Evolutionary conservation across 1,140 invertebrate species (phyloP).

Genomic region (Drosophila sp.): DNA sequence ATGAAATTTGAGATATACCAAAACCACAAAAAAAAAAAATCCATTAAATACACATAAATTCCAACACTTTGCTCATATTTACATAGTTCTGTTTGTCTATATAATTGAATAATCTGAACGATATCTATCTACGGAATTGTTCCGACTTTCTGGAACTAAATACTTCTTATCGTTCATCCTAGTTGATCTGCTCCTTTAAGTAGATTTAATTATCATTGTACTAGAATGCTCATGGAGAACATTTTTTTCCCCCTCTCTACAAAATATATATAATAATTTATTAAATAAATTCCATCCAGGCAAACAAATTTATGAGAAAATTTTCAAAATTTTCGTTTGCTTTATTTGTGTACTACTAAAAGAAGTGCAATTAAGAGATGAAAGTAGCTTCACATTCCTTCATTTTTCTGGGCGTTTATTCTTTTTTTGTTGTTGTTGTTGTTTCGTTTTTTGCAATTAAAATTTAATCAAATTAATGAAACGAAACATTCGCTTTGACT

Average conservation of each 20-base stretch:
- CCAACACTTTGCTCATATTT: not conserved
- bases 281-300: not conserved
- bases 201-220: too few species aligned
- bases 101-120: conserved; percentile 14
- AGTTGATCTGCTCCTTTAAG: too few species aligned
- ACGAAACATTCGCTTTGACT: conserved; percentile 24
- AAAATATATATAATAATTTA: too few species aligned
- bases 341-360: too few species aligned
- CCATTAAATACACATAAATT: not conserved
- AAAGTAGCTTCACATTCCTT: conserved; percentile 32
- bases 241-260: too few species aligned
- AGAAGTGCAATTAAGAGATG: conserved; percentile 38
- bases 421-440: not conserved
- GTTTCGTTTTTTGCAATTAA: conserved; percentile 65
- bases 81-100: conserved; percentile 29
- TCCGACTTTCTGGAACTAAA: too few species aligned
- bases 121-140: too few species aligned
- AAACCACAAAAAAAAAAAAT: not conserved
- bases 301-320: not conserved
- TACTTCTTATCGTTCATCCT: too few species aligned
- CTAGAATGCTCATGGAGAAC: too few species aligned
- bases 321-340: too few species aligned
- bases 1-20: conserved; percentile 4
- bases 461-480: conserved; percentile 74
- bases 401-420: not conserved